phyloP scores from a whole-genome alignment of 2,888 invertebrate genomes.

The Pseudococcus jackbeardsleyi region DNA sequence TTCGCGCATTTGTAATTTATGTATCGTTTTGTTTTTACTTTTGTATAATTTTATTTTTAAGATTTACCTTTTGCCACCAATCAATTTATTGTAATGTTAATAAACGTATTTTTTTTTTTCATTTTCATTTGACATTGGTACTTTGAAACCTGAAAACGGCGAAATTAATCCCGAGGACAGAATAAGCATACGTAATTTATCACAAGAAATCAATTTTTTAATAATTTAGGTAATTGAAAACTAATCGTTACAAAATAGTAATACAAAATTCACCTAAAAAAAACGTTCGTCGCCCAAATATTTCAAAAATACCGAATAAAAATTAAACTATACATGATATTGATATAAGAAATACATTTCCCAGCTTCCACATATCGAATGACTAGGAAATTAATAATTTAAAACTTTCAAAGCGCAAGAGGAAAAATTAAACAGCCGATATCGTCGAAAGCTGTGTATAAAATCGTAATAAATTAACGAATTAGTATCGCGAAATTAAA shows the following conservation, averaged over 20 bases:
- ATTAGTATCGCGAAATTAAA: not conserved
- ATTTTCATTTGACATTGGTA: not conserved
- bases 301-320: not conserved
- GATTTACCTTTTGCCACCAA: slow-evolving; percentile 50
- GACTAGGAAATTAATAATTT: slow-evolving; percentile 23
- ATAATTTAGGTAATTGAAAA: slow-evolving; percentile 11
- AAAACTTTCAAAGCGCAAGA: not conserved
- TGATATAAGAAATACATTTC: not conserved
- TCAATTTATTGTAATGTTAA: slow-evolving; percentile 45
- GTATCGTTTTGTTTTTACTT: slow-evolving; percentile 50
- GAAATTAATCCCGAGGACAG: too few species aligned
- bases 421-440: not conserved
- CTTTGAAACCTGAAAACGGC: too few species aligned
- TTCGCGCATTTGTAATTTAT: slow-evolving; percentile 61
- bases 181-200: not conserved
- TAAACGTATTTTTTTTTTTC: slow-evolving; percentile 36
- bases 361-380: not conserved
- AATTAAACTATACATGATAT: not conserved
- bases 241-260: slow-evolving; percentile 1
- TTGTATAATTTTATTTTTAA: slow-evolving; percentile 40
- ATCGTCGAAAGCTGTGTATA: not conserved
- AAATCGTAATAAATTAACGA: not conserved
- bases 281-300: not conserved
- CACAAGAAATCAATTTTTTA: not conserved
- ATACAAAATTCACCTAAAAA: slow-evolving; percentile 7